Evolutionary conservation across 2,888 invertebrate genomes (phyloP).

Genomic region (Diachrysia chrysitis): DNA sequence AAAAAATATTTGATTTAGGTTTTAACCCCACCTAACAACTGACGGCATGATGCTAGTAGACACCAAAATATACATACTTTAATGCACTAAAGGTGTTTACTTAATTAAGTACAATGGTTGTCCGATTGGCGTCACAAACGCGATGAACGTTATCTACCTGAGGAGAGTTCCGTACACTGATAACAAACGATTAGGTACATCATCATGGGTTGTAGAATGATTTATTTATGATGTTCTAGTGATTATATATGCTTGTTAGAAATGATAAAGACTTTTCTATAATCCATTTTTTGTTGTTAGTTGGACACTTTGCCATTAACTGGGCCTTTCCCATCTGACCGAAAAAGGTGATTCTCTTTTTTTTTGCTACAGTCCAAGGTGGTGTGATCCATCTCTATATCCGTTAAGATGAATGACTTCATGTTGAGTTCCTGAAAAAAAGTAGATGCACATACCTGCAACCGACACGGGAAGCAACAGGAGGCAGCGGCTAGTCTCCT

Average conservation of each 20-base stretch:
- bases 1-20: background rate
- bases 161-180: background rate
- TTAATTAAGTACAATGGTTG: background rate
- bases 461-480: slow-evolving; percentile 92
- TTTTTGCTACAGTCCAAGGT: too few relatives aligned
- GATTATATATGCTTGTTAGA: too few relatives aligned
- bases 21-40: too few relatives aligned
- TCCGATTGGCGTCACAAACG: background rate
- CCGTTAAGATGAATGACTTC: too few relatives aligned
- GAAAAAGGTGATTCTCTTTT: too few relatives aligned
- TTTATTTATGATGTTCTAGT: background rate
- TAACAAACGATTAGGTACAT: background rate
- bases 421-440: too few relatives aligned
- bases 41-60: background rate
- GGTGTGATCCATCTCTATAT: too few relatives aligned
- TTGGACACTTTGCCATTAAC: too few relatives aligned
- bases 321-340: too few relatives aligned
- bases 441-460: slow-evolving; percentile 91
- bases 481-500: slow-evolving; percentile 92
- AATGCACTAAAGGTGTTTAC: slow-evolving; percentile 2
- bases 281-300: too few relatives aligned
- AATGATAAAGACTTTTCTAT: too few relatives aligned
- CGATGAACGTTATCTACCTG: background rate
- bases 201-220: background rate
- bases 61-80: background rate